Evolutionary conservation across 2,797 vertebrate species (phyloP).

Genomic region (Rousettus madagascariensis): DNA sequence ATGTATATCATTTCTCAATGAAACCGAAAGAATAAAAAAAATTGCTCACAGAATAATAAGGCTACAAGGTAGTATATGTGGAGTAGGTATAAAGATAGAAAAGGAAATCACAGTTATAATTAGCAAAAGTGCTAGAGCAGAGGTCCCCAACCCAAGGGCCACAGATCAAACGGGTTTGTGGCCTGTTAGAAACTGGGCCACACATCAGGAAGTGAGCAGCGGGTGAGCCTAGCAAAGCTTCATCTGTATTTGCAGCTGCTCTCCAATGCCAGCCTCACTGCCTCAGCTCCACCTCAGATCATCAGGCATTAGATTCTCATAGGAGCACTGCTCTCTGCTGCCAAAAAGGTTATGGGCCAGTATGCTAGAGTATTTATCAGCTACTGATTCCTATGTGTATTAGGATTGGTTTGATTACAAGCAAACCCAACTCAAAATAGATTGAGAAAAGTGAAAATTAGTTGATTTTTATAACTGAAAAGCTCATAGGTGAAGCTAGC

Average conservation of each 20-base stretch:
- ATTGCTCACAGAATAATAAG: background rate
- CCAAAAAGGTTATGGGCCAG: too few species aligned
- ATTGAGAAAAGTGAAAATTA: background rate
- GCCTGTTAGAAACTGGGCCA: too few species aligned
- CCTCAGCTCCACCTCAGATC: too few species aligned
- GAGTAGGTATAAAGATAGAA: background rate
- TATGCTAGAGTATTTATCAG: background rate
- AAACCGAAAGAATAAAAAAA: background rate
- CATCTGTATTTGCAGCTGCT: too few species aligned
- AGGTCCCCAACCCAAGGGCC: too few species aligned
- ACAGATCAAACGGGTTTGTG: too few species aligned
- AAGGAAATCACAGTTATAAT: background rate
- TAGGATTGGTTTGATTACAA: background rate
- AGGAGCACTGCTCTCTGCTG: too few species aligned
- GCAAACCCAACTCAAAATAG: background rate
- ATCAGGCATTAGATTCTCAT: too few species aligned
- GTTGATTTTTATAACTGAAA: background rate
- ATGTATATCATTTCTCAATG: background rate
- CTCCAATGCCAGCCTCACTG: too few species aligned
- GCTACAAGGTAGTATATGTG: background rate
- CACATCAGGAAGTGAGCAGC: too few species aligned
- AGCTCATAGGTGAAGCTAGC: background rate
- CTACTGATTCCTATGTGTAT: background rate
- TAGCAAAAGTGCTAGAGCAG: background rate
- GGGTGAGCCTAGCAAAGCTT: too few species aligned